Conservation (phyloP, 2,113 vertebrate genomes). For the Myrmecophaga tridactyla region DNA sequence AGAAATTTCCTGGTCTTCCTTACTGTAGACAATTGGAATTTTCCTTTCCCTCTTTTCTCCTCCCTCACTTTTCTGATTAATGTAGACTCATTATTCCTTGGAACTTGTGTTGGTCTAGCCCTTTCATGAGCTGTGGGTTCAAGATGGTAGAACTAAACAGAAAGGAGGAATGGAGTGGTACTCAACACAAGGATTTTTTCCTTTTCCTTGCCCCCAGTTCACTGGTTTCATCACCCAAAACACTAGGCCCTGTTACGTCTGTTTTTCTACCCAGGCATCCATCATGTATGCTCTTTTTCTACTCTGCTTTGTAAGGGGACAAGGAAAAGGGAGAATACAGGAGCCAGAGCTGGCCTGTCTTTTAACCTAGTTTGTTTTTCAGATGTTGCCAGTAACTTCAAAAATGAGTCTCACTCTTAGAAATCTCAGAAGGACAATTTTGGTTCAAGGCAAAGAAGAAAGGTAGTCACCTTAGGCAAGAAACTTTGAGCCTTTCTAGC, state of each 20-base stretch:
- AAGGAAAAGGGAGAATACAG: not conserved
- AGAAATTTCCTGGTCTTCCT: not conserved
- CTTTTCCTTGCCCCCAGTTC: not conserved
- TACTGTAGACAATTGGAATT: not conserved
- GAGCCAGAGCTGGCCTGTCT: not conserved
- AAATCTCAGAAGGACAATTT: conserved; percentile 3
- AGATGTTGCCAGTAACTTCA: not conserved
- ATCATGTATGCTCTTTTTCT: not conserved
- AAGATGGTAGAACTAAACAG: not conserved
- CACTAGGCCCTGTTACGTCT: not conserved
- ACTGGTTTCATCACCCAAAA: not conserved
- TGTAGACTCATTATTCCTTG: not conserved
- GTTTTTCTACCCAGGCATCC: not conserved
- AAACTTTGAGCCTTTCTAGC: not conserved
- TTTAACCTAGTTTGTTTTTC: not conserved
- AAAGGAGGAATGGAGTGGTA: not conserved
- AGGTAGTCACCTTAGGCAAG: not conserved
- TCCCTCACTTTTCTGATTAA: not conserved
- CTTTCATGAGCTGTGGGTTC: not conserved
- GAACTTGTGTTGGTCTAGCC: not conserved
- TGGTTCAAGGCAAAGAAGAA: conserved; percentile 18
- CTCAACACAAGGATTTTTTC: not conserved
- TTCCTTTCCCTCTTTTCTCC: not conserved
- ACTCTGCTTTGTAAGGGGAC: not conserved
- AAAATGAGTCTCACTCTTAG: not conserved